These are phyloP conservation scores for Desmophyllum pertusum DNA, from an alignment of 92 coral and sea anemone species.

Conservation along the genomic window DNA sequence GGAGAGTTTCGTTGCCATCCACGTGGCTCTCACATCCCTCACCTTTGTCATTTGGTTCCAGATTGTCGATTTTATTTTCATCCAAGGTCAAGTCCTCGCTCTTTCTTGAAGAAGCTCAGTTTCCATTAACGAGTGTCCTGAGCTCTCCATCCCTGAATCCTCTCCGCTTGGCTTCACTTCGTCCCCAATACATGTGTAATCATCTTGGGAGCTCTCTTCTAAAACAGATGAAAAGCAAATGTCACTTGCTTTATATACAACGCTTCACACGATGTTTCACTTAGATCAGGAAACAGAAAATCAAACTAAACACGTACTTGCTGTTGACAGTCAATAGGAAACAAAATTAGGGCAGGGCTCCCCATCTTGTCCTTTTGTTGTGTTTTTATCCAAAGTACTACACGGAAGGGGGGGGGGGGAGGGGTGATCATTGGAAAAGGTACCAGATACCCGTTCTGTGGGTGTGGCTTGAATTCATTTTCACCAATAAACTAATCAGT, in stretches of 20 bases:
- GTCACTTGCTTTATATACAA: no score
- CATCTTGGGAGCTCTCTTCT: conserved; percentile 21
- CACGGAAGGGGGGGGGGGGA: no score
- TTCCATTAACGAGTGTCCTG: conserved; percentile 33
- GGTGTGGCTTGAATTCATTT: no score
- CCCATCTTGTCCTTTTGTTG: no score
- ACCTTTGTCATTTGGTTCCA: conserved; percentile 11
- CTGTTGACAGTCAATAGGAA: no score
- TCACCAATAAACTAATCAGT: no score
- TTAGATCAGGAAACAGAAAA: no score
- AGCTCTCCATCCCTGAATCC: conserved; percentile 51
- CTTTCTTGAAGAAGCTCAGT: conserved; percentile 31
- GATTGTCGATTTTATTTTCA: background rate
- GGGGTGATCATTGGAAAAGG: no score
- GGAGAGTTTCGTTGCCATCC: background rate
- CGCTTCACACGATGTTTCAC: background rate
- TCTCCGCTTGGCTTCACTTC: conserved; percentile 7
- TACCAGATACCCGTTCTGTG: no score
- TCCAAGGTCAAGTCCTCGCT: background rate
- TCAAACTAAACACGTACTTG: no score
- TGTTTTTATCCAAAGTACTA: no score
- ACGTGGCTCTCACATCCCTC: conserved; percentile 27
- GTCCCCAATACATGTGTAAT: conserved; percentile 8
- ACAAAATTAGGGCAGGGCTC: no score
- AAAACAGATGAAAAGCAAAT: background rate